Conservation (phyloP, 2,797 vertebrate species). For the Bradypodion ventrale region DNA sequence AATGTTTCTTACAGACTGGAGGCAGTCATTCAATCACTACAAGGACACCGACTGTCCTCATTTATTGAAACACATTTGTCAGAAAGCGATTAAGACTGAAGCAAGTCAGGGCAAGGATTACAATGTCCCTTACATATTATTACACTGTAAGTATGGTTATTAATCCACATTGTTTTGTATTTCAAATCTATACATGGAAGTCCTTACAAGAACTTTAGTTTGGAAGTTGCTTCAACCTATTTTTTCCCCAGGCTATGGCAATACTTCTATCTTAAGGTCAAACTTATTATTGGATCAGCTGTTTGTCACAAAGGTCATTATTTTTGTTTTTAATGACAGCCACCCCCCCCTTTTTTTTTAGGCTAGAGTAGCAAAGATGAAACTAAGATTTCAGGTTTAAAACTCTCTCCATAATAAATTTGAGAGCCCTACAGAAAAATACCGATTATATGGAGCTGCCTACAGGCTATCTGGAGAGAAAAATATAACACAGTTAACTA, state of each 20-base stretch:
- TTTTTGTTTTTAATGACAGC: neutral
- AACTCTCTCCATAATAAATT: neutral
- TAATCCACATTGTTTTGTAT: slow-evolving; percentile 17
- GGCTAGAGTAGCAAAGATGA: neutral
- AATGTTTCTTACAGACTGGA: slow-evolving; percentile 5
- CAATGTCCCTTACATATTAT: neutral
- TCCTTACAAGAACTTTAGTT: neutral
- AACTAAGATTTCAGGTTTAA: neutral
- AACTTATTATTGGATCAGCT: slow-evolving; percentile 2
- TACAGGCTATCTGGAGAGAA: neutral
- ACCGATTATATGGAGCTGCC: neutral
- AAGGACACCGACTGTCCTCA: slow-evolving; percentile 16
- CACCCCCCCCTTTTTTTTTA: no score
- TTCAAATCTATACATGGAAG: neutral
- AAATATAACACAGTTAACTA: neutral
- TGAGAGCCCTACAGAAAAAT: neutral
- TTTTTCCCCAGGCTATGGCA: neutral
- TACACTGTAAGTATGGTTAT: neutral
- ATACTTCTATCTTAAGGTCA: neutral
- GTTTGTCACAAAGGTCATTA: neutral
- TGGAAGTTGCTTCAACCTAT: neutral
- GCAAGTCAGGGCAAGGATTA: slow-evolving; percentile 7
- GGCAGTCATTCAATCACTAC: slow-evolving; percentile 14
- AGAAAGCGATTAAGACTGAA: slow-evolving; percentile 25
- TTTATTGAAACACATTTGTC: slow-evolving; percentile 26